These are phyloP conservation scores for Gobionotothen gibberifrons DNA, from an alignment of 2,797 vertebrate genomes.

Conservation along the genomic window DNA sequence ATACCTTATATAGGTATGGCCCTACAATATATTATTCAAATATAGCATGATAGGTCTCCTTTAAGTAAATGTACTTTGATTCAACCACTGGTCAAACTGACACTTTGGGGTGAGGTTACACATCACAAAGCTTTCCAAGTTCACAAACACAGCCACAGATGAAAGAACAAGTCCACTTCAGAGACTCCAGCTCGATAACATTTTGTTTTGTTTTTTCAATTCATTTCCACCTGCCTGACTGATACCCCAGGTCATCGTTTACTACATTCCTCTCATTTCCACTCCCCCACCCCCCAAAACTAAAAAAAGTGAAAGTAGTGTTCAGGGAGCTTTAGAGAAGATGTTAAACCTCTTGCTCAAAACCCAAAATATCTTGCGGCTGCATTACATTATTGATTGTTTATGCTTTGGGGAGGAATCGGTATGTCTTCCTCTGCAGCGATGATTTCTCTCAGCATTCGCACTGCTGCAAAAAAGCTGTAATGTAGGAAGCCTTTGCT, in stretches of 20 bases:
- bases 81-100: too few species aligned
- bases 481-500: not conserved
- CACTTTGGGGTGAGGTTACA: not conserved
- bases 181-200: conserved; percentile 5
- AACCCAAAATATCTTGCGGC: conserved; percentile 50
- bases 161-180: conserved; percentile 17
- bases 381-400: conserved; percentile 57
- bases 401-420: conserved; percentile 33
- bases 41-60: too few species aligned
- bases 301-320: conserved; percentile 15
- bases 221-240: conserved; percentile 24
- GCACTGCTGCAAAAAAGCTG: not conserved
- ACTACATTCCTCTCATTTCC: conserved; percentile 40
- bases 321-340: conserved; percentile 35
- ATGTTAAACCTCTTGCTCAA: conserved; percentile 31
- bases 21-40: too few species aligned
- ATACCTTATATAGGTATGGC: too few species aligned
- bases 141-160: not conserved
- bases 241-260: conserved; percentile 30
- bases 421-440: conserved; percentile 10
- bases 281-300: not conserved
- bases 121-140: not conserved
- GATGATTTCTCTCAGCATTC: conserved; percentile 12
- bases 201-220: conserved; percentile 19
- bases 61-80: not conserved